phyloP scores from a whole-genome alignment of 37 sponge, comb jelly and placozoan species.

The Diacarnus erythraeanus region DNA sequence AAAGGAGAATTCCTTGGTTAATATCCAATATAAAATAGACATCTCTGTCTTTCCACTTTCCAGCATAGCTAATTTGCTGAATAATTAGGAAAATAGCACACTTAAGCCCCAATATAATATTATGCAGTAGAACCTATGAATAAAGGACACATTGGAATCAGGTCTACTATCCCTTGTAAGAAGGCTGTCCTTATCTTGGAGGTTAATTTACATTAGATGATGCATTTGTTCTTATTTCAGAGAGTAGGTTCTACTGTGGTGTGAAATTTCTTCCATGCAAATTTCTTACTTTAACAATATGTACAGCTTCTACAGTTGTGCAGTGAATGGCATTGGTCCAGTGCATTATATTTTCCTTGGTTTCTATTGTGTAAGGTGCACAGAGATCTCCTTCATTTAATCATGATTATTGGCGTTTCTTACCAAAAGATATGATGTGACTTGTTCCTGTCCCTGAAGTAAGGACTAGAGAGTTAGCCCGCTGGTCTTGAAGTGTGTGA shows the following conservation, averaged over 20 bases:
- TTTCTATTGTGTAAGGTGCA: constrained; percentile 8
- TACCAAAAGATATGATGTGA: constrained; percentile 54
- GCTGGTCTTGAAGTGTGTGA: constrained; percentile 21
- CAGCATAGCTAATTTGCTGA: constrained; percentile 23
- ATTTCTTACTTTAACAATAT: constrained; percentile 9
- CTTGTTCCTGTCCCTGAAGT: constrained; percentile 34
- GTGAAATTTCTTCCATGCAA: too few relatives aligned
- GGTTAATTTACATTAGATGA: too few relatives aligned
- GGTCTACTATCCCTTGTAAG: too few relatives aligned
- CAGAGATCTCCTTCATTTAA: not conserved
- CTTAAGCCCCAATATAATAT: too few relatives aligned
- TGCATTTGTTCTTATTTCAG: not conserved
- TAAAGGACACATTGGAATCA: too few relatives aligned
- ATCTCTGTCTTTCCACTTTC: constrained; percentile 9
- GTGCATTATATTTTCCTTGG: not conserved
- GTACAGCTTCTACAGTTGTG: constrained; percentile 23
- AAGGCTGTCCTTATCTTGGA: too few relatives aligned
- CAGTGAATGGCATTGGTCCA: constrained; percentile 31
- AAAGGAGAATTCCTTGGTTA: constrained; percentile 25
- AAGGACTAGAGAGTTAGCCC: constrained; percentile 27
- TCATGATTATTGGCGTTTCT: not conserved
- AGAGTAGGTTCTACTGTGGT: not conserved
- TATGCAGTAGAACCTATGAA: too few relatives aligned
- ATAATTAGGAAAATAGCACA: too few relatives aligned
- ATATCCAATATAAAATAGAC: constrained; percentile 30